A percentile compares a stretch with the other conserved stretches of the same genome.
Conservation (phyloP, 2,113 vertebrate species). For the Sula dactylatra region DNA sequence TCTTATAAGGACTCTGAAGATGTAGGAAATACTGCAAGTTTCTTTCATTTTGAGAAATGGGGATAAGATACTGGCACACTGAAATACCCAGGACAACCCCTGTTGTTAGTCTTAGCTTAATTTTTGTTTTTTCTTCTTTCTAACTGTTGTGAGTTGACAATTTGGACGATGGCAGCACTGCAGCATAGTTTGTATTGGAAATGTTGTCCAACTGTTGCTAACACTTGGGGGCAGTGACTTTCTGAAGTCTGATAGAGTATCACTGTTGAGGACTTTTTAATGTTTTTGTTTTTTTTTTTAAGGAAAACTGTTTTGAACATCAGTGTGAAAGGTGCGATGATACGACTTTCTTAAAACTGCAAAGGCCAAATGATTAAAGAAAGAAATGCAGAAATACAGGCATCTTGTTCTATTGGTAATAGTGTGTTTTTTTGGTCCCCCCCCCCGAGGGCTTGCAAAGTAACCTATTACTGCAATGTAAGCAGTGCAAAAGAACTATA, state of each 20-base stretch:
- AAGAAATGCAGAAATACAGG: neutral
- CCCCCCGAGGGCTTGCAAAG: neutral
- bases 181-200: neutral
- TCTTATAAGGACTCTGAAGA: neutral
- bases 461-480: neutral
- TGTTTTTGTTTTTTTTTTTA: neutral
- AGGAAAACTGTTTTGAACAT: neutral
- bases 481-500: neutral
- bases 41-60: neutral
- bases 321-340: neutral
- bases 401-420: neutral
- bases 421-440: neutral
- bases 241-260: neutral
- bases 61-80: neutral
- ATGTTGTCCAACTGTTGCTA: neutral
- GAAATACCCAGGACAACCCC: neutral
- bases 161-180: neutral
- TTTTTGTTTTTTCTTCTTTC: neutral
- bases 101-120: neutral
- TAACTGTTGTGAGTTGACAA: neutral
- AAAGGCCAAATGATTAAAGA: neutral
- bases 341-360: neutral
- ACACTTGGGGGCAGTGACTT: neutral
- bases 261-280: neutral
- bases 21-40: neutral